Evolutionary conservation across 2,113 vertebrate species (phyloP), one percentile per base, ranked within the genome.

Genomic region (Pogona vitticeps): DNA sequence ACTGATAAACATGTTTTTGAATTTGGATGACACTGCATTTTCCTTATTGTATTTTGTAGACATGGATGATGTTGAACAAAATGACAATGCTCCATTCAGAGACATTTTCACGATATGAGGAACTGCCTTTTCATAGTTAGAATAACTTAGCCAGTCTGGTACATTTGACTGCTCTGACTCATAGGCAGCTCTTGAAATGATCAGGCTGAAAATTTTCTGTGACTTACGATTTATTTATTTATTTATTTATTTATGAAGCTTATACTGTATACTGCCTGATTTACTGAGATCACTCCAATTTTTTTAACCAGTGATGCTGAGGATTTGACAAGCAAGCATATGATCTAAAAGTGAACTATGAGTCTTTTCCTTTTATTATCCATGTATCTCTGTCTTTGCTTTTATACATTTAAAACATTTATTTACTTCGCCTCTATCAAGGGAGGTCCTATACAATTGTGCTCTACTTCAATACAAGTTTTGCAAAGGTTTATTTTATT

Each of bases 351-450:
- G 10, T 78, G n/a, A 36, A 5, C 13, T n/a, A 42, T 46, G 23
- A 75, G 23, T 80, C 28, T 36, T 75, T 59, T 42, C 33, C 65
- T n/a, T 68, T 68, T 68, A 68, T 31, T 6, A 68, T 31, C 28
- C 28, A 68, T 68, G 65, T n/a, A n/a, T 68, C 28, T 68, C 31
- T 68, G 12, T 68, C 65, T 31, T 13, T 70, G 31, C 31, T 68
- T 18, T 82, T 82, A 56, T 33, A n/a, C 68, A 82, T 82, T 82
- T 36, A 68, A 82, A 68, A 70, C 14, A 71, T 52, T 70, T 58
- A 56, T 83, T 18, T 2, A 10, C 2, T 36, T 10, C n/a, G 17
- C 56, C n/a, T 56, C 12, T n/a, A 36, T 14, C 42, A 52, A 56
- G 14, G 20, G 36, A 56, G 56, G 12, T 56, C 33, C 31, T 71